Evolutionary conservation across 1,140 invertebrate genomes (phyloP), one percentile per base, ranked within the genome.

Genomic region (Macrostomum lignano): DNA sequence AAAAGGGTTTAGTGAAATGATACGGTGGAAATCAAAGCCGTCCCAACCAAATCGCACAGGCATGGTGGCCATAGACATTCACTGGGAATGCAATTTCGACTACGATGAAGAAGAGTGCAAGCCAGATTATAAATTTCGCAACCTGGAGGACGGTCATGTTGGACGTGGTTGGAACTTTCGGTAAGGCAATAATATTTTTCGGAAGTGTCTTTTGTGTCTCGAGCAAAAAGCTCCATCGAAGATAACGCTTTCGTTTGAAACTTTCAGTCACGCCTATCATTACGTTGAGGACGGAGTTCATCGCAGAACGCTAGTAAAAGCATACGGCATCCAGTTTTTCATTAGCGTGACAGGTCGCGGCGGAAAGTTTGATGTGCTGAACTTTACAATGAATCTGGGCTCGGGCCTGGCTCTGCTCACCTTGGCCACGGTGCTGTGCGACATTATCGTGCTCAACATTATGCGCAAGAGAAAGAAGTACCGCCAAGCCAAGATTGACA

Each of bases 391-490:
- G 38, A 41, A 41, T 21, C 23, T 41, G 17, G 40, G 40, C 7
- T 35, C 40, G 13, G 40, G 40, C 23, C 19, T 41, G 5, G 40
- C 39, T 21, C 38, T 41, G 5, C 23, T 41, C 23, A 36, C 38
- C 14, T 33, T 41, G 14, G 53, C 60, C 4, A 60, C 57, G 6
- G 44, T 64, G 7, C 19, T 63, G 2, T 61, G 60, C 49, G 62
- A 64, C 42, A 44, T 61, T 7, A 40, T 61, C 4, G 52, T 62
- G 1, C 39, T 63, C n/a, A 60, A 63, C 42, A 31, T 58, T 10
- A 41, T 55, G 9, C 60, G 61, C 41, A 46, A 48, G 21, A 41
- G 47, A 25, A n/a, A 38, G 9, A 45, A 49, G 28, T 63, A 61
- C 41, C 43, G 47, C 38, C 47, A 55, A 0, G 32, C 32, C 1